Conservation (phyloP, 1,140 invertebrate genomes). For the Drosophila ohnishii region DNA sequence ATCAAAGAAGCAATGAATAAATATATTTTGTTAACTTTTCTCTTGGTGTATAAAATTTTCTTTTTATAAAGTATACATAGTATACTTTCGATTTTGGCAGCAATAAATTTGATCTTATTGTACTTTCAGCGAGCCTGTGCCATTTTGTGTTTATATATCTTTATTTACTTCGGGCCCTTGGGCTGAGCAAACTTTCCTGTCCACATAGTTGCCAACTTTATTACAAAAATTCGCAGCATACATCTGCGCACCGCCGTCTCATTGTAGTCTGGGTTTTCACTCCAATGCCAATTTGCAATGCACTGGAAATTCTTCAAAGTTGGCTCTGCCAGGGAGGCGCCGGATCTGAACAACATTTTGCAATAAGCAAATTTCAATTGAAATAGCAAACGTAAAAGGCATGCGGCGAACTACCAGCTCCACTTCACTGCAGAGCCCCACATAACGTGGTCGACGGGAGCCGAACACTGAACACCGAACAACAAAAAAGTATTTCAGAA, state of each 20-base stretch:
- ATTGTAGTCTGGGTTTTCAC: slow-evolving; percentile 18
- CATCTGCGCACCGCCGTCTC: slow-evolving; percentile 37
- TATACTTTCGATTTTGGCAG: background rate
- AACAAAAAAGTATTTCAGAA: slow-evolving; percentile 57
- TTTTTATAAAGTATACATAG: background rate
- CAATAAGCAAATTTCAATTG: slow-evolving; percentile 76
- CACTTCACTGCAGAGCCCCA: background rate
- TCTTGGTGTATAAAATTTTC: background rate
- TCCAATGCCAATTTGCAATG: slow-evolving; percentile 30
- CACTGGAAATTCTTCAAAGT: slow-evolving; percentile 59
- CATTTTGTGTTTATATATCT: slow-evolving; percentile 5
- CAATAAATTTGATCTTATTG: background rate
- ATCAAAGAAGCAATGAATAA: background rate
- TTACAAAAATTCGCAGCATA: slow-evolving; percentile 70
- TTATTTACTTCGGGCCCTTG: slow-evolving; percentile 9
- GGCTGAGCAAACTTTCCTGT: slow-evolving; percentile 35
- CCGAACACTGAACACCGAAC: background rate
- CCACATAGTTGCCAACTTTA: slow-evolving; percentile 56
- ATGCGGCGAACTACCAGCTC: slow-evolving; percentile 25
- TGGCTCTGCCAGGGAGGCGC: background rate
- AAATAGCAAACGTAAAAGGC: slow-evolving; percentile 67
- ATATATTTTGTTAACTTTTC: too few species aligned
- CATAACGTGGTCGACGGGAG: slow-evolving; percentile 13
- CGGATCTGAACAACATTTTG: slow-evolving; percentile 53
- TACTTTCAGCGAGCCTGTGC: background rate